Evolutionary conservation across 2,113 vertebrate genomes (phyloP).

Genomic region (Numenius arquata): DNA sequence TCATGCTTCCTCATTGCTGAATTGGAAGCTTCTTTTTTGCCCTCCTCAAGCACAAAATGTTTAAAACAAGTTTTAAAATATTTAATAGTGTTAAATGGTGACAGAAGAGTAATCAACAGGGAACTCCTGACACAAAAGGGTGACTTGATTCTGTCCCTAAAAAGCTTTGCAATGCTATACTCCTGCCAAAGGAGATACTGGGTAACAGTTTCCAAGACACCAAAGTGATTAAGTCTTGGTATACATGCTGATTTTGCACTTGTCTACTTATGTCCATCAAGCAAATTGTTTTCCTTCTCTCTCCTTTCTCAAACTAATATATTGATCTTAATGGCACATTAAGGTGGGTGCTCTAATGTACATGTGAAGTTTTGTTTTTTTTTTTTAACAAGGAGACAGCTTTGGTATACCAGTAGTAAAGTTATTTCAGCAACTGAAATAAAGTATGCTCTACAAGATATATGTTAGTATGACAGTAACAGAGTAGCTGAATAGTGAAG

Average conservation of each 20-base stretch:
- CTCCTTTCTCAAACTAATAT: not conserved
- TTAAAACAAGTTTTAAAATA: not conserved
- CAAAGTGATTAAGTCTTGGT: not conserved
- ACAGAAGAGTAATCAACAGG: not conserved
- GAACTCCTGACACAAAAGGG: not conserved
- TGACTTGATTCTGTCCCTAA: not conserved
- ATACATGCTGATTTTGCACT: conserved; percentile 5
- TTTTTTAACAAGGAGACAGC: not conserved
- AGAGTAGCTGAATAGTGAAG: not conserved
- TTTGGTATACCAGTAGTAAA: not conserved
- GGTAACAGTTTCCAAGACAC: not conserved
- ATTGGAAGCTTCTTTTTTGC: not conserved
- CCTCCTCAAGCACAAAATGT: not conserved
- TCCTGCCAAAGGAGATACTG: not conserved
- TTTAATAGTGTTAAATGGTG: not conserved
- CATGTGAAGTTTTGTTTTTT: not conserved
- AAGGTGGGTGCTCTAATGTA: not conserved
- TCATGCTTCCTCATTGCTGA: not conserved
- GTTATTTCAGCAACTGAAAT: not conserved
- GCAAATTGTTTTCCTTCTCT: not conserved
- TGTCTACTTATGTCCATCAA: not conserved
- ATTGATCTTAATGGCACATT: not conserved
- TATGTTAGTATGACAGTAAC: not conserved
- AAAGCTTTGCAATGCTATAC: not conserved
- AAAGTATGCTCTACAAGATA: not conserved